Conservation (phyloP, 2,113 vertebrate species). For the Pogona vitticeps region DNA sequence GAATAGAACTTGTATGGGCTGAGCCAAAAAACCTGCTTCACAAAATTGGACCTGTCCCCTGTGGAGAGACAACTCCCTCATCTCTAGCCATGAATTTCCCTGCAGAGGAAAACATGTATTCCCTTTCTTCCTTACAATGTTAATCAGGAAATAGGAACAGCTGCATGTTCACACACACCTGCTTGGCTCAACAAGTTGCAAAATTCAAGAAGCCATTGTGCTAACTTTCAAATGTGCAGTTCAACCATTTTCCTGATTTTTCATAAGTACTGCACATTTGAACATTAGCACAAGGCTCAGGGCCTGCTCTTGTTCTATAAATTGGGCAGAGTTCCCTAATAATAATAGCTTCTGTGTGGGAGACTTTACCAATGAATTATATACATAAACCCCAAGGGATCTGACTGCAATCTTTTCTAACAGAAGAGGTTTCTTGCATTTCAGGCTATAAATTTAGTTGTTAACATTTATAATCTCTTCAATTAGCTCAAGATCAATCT, state of each 20-base stretch:
- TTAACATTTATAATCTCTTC: too few relatives aligned
- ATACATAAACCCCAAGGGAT: too few relatives aligned
- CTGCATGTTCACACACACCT: neutral
- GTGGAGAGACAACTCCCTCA: neutral
- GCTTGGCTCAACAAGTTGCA: neutral
- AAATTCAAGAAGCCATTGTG: neutral
- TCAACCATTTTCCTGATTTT: neutral
- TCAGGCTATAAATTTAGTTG: too few relatives aligned
- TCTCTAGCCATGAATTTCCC: neutral
- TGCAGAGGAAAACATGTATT: neutral
- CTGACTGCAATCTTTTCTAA: too few relatives aligned
- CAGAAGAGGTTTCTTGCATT: too few relatives aligned
- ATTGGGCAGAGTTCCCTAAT: too few relatives aligned
- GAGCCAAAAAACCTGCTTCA: neutral
- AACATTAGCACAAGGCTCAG: neutral
- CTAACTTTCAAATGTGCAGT: too few relatives aligned
- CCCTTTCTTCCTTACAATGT: neutral
- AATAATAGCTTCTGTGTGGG: too few relatives aligned
- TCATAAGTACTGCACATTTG: neutral
- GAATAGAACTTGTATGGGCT: neutral
- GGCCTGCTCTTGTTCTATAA: too few relatives aligned
- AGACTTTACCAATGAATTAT: too few relatives aligned
- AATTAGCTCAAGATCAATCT: too few relatives aligned
- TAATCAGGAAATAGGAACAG: neutral
- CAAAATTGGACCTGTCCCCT: neutral